These are phyloP conservation scores for Noctuana brunneofusca DNA, from an alignment of 2,888 invertebrate genomes.

Conservation along the genomic window DNA sequence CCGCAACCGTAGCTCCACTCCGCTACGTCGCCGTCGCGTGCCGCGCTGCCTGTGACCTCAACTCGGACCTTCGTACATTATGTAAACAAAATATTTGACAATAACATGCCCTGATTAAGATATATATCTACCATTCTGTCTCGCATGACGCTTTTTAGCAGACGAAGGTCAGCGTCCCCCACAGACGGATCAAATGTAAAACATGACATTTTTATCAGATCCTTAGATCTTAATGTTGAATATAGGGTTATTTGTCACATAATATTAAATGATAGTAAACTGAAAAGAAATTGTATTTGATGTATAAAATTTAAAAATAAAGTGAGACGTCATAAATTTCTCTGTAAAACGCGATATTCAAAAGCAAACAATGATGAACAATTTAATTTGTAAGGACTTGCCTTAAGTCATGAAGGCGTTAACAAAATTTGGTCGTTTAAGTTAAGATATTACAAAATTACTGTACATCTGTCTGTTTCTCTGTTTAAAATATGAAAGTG, in stretches of 20 bases:
- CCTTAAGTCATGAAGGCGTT: background rate
- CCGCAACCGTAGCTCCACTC: constrained; percentile 46
- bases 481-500: constrained; percentile 17
- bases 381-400: background rate
- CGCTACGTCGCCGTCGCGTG: constrained; percentile 48
- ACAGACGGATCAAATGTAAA: background rate
- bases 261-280: background rate
- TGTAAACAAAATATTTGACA: constrained; percentile 75
- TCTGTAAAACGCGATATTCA: too few relatives aligned
- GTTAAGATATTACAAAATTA: constrained; percentile 1
- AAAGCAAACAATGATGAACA: background rate
- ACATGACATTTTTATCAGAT: background rate
- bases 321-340: too few relatives aligned
- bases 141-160: constrained; percentile 3
- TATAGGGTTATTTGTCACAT: background rate
- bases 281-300: too few relatives aligned
- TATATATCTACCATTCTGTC: constrained; percentile 35
- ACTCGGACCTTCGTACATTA: constrained; percentile 62
- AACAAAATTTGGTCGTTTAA: background rate
- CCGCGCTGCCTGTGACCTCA: constrained; percentile 44
- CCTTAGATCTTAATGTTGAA: background rate
- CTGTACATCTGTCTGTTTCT: constrained; percentile 3
- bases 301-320: too few relatives aligned
- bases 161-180: background rate
- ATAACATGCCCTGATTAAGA: constrained; percentile 59